A percentile compares a stretch with the other conserved stretches of the same genome.
Evolutionary conservation across 2,797 vertebrate species (phyloP).

Genomic region (Meda fulgida): DNA sequence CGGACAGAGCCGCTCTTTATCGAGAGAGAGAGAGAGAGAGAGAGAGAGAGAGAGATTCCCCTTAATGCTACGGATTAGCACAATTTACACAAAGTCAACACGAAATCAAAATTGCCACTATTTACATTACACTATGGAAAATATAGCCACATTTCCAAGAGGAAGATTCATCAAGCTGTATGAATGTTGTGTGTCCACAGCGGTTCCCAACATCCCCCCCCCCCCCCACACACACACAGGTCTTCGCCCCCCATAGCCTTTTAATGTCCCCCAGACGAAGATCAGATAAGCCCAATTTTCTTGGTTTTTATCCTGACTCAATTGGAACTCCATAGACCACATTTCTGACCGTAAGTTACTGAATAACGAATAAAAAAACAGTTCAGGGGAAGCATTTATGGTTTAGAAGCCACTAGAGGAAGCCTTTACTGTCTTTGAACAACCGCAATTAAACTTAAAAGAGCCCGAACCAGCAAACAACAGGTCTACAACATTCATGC

Average conservation of each 20-base stretch:
- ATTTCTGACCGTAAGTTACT: constrained; percentile 42
- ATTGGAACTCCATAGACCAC: constrained; percentile 36
- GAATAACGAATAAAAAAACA: constrained; percentile 39
- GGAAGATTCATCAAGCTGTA: background rate
- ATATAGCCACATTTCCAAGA: background rate
- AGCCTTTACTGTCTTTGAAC: constrained; percentile 66
- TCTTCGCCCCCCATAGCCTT: background rate
- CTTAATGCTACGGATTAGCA: background rate
- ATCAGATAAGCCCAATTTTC: constrained; percentile 59
- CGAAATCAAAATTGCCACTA: background rate
- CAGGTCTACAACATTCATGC: constrained; percentile 36
- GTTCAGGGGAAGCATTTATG: constrained; percentile 58
- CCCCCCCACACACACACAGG: too few species aligned
- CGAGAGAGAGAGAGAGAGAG: background rate
- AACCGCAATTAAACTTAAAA: constrained; percentile 70
- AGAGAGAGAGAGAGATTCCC: background rate
- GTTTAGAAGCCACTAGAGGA: constrained; percentile 61
- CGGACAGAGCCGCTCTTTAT: constrained; percentile 28
- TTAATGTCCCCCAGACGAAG: constrained; percentile 48
- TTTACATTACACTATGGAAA: background rate
- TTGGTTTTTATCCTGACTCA: constrained; percentile 56
- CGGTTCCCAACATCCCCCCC: too few species aligned
- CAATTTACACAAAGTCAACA: constrained; percentile 9
- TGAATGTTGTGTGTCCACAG: background rate
- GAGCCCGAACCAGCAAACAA: constrained; percentile 46